These are phyloP conservation scores for Acleris literana DNA, from an alignment of 2,888 invertebrate genomes.

Conservation along the genomic window DNA sequence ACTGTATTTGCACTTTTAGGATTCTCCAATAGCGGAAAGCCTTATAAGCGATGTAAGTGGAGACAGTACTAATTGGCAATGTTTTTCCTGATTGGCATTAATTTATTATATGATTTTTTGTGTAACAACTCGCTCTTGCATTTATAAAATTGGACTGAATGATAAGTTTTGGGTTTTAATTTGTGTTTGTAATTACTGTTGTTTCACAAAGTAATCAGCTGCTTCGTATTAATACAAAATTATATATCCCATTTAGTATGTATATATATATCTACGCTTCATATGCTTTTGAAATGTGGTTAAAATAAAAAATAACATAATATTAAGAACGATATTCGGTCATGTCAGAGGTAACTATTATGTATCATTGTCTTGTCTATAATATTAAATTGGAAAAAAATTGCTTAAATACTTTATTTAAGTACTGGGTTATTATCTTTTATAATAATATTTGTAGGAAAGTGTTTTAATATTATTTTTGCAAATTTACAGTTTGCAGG, in stretches of 20 bases:
- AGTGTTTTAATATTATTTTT: not conserved
- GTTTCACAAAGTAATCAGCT: not conserved
- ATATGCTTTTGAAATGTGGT: slow-evolving; percentile 9
- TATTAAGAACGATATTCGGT: not conserved
- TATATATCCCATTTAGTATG: slow-evolving; percentile 8
- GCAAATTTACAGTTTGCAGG: not conserved
- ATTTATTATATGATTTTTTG: slow-evolving; percentile 28
- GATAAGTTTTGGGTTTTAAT: not conserved
- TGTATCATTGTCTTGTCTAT: no score
- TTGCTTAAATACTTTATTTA: no score
- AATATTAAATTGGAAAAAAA: no score
- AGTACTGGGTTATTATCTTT: no score
- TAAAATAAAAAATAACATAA: not conserved
- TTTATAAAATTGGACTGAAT: not conserved
- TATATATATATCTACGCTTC: slow-evolving; percentile 6
- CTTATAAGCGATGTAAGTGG: slow-evolving; percentile 45
- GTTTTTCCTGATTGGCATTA: not conserved
- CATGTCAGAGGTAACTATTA: not conserved
- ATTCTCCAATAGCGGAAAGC: slow-evolving; percentile 39
- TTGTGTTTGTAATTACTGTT: not conserved
- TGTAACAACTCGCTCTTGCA: slow-evolving; percentile 12
- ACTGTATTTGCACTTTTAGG: slow-evolving; percentile 24
- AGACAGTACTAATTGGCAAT: slow-evolving; percentile 38
- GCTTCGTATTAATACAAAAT: slow-evolving; percentile 1
- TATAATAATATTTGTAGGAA: slow-evolving; percentile 17